Evolutionary conservation across 1,140 invertebrate species (phyloP).

Genomic region (Sesamia nonagrioides): DNA sequence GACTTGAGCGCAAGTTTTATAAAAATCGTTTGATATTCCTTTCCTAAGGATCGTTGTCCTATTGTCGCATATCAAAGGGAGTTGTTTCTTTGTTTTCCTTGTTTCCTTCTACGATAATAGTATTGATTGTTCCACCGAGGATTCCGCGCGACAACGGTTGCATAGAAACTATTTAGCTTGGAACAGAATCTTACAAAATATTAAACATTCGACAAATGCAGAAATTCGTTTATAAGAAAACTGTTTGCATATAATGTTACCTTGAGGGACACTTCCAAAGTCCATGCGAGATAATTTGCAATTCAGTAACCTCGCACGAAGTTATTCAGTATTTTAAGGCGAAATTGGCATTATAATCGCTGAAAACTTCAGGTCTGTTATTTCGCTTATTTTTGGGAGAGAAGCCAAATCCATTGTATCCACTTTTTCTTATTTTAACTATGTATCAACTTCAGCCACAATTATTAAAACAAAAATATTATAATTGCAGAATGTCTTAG

Average conservation of each 20-base stretch:
- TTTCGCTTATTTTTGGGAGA: not conserved
- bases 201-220: not conserved
- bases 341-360: not conserved
- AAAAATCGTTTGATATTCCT: not conserved
- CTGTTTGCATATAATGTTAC: not conserved
- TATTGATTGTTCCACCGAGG: conserved; percentile 17
- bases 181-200: not conserved
- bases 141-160: not conserved
- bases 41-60: not conserved
- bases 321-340: not conserved
- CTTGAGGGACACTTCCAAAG: not conserved
- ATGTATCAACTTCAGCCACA: not conserved
- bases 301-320: not conserved
- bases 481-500: conserved; percentile 1
- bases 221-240: not conserved
- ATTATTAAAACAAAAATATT: not conserved
- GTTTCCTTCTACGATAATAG: conserved; percentile 21
- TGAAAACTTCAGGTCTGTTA: not conserved
- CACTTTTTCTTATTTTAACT: not conserved
- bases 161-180: not conserved
- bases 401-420: not conserved
- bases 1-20: no score
- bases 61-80: conserved; percentile 11
- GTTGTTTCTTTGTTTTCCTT: conserved; percentile 36
- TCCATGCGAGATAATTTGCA: not conserved